Percentiles rank a stretch among this genome's conserved stretches.
Evolutionary conservation across 2,113 vertebrate species (phyloP).

Genomic region (Limnothrissa miodon): DNA sequence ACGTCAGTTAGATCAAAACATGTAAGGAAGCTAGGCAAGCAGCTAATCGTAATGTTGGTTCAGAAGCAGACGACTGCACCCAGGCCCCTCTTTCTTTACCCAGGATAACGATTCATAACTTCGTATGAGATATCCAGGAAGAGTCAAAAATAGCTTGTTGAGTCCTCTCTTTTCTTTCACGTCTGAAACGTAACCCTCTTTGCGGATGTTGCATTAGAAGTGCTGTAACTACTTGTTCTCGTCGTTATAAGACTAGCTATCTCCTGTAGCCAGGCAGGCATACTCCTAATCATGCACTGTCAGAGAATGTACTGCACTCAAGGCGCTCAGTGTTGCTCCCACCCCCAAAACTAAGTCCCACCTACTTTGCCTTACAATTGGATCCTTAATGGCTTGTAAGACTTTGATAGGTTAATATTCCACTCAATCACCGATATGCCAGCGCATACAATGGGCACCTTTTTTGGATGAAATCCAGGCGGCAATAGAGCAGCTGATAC

Average conservation of each 20-base stretch:
- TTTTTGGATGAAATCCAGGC: constrained; percentile 10
- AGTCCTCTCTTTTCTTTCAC: neutral
- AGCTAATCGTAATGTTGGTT: neutral
- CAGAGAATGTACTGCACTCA: constrained; percentile 18
- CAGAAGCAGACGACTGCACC: constrained; percentile 30
- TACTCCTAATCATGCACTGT: constrained; percentile 11
- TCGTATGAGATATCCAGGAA: constrained; percentile 19
- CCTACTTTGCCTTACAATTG: constrained; percentile 15
- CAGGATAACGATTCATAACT: constrained; percentile 49
- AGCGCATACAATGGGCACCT: constrained; percentile 12
- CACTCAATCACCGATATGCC: neutral
- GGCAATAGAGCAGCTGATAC: neutral
- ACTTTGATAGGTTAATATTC: neutral
- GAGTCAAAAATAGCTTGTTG: neutral
- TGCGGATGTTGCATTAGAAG: neutral
- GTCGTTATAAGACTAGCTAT: neutral
- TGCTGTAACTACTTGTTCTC: neutral
- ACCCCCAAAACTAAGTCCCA: constrained; percentile 20
- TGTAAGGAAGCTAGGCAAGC: neutral
- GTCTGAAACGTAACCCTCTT: neutral
- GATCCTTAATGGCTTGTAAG: neutral
- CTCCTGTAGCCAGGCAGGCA: neutral
- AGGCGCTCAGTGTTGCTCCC: neutral
- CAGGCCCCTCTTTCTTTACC: constrained; percentile 52
- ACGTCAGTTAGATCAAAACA: neutral